These are phyloP conservation scores for Platichthys stellatus DNA, from an alignment of 2,113 vertebrate species.

Conservation along the genomic window DNA sequence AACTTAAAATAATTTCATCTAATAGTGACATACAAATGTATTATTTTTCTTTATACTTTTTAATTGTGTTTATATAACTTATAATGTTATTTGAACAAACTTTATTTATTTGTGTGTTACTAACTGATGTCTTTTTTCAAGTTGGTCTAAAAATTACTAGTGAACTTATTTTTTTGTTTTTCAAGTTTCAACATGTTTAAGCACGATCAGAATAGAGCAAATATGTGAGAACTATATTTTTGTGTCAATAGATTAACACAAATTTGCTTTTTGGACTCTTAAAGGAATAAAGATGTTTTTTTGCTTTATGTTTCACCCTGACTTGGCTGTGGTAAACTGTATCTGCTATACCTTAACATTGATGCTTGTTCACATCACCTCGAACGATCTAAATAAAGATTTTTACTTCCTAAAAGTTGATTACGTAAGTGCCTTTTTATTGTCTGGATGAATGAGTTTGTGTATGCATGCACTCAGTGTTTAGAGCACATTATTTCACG, in stretches of 20 bases:
- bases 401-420: slow-evolving; percentile 15
- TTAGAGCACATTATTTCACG: too few species aligned
- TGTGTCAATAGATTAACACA: neutral
- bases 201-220: neutral
- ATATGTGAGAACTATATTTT: neutral
- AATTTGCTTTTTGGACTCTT: neutral
- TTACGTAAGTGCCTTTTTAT: neutral
- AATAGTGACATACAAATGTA: neutral
- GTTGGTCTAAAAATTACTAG: neutral
- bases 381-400: slow-evolving; percentile 46
- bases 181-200: neutral
- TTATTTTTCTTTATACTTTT: neutral
- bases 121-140: neutral
- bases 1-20: neutral
- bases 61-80: neutral
- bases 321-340: slow-evolving; percentile 9
- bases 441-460: too few species aligned
- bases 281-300: neutral
- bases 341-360: neutral
- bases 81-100: neutral
- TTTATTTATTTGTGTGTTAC: too few species aligned
- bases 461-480: too few species aligned
- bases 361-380: slow-evolving; percentile 12
- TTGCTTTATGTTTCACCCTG: slow-evolving; percentile 9
- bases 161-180: neutral